These are phyloP conservation scores for Bombus picipes DNA, from an alignment of 1,140 invertebrate species.

Conservation along the genomic window DNA sequence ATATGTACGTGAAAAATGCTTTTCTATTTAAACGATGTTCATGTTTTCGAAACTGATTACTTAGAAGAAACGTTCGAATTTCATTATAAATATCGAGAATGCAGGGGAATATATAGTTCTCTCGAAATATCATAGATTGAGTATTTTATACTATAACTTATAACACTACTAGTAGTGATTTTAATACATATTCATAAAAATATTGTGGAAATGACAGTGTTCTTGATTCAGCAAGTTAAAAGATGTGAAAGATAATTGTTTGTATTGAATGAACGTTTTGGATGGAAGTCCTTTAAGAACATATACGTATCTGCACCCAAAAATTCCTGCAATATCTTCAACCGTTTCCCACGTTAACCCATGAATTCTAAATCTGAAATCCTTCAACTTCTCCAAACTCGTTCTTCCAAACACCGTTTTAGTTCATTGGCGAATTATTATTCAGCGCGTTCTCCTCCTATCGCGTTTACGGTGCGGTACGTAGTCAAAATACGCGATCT, in stretches of 20 bases:
- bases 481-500: constrained; percentile 1
- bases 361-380: background rate
- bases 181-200: no score
- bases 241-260: no score
- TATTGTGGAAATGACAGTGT: no score
- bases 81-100: background rate
- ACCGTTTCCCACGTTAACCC: background rate
- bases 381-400: background rate
- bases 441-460: background rate
- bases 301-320: no score
- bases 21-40: background rate
- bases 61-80: background rate
- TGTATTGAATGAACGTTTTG: no score
- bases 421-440: background rate
- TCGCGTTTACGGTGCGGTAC: constrained; percentile 8
- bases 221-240: no score
- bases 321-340: background rate
- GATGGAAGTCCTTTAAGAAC: no score
- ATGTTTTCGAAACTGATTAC: background rate
- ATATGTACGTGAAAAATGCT: background rate
- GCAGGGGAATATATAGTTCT: background rate
- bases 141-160: background rate
- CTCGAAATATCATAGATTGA: background rate
- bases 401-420: background rate
- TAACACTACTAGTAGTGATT: no score